Base-by-base conservation (phyloP, 1,140 invertebrate species). In the Nebria ingens region DNA sequence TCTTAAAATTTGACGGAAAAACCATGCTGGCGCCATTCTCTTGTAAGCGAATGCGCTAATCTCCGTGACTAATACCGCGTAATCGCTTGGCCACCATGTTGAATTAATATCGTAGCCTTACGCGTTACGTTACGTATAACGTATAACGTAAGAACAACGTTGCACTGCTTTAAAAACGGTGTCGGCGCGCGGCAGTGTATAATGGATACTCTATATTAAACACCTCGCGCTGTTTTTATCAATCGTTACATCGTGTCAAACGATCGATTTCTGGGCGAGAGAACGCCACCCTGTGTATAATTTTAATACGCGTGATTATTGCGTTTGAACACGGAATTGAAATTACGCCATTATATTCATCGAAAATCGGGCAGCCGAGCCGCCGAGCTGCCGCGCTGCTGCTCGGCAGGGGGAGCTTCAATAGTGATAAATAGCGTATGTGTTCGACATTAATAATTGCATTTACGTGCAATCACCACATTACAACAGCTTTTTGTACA, bases 361-460 rank as follows among this genome's bases (percentile, higher is more conserved):
- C n/a, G n/a, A n/a, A n/a, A n/a, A n/a, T n/a, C n/a, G n/a, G n/a
- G n/a, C n/a, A n/a, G n/a, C n/a, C n/a, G n/a, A n/a, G n/a, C n/a
- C n/a, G n/a, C n/a, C n/a, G n/a, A n/a, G n/a, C n/a, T n/a, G n/a
- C n/a, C n/a, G n/a, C n/a, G n/a, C n/a, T n/a, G n/a, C n/a, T 45
- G 40, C 17, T 11, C 15, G 6, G 17, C 15, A 17, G 17, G 6
- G 9, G 40, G 40, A 17, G 6, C 17, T 45, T 45, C 40, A 45
- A 45, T 45, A 45, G 40, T 45, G 40, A 45, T 45, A 45, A 45
- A 45, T 45, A 45, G 40, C 40, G 15, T 45, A 45, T 45, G 40
- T 45, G 40, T 45, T 45, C 40, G 40, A 45, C 40, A 45, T 45
- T 45, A 6, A 45, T 45, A 45, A 45, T 45, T 45, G 40, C 40